phyloP scores from a whole-genome alignment of 2,888 invertebrate genomes.

The Lucinisca nassula region DNA sequence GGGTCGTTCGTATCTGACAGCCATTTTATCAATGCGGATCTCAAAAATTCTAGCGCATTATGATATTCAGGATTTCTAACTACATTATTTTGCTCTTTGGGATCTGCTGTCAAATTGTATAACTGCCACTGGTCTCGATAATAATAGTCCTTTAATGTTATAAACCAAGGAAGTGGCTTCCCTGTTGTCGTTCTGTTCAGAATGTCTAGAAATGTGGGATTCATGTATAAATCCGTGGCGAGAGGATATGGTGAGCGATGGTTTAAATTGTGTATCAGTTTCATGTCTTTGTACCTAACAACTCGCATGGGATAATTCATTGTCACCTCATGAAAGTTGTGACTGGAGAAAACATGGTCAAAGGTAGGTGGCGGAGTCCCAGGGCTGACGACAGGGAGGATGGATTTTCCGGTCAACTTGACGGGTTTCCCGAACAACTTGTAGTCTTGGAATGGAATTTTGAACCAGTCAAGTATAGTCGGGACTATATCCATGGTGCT shows the following conservation, averaged over 20 bases:
- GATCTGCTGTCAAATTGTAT: constrained; percentile 93
- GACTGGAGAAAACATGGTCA: constrained; percentile 92
- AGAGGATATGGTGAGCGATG: constrained; percentile 95
- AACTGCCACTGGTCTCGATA: constrained; percentile 96
- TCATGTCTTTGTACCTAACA: constrained; percentile 92
- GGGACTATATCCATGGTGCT: constrained; percentile 95
- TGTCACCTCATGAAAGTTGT: constrained; percentile 96
- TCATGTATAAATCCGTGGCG: constrained; percentile 96
- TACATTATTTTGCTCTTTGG: constrained; percentile 93
- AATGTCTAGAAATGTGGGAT: constrained; percentile 96
- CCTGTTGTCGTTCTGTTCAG: constrained; percentile 91
- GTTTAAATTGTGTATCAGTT: constrained; percentile 97
- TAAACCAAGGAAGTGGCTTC: constrained; percentile 93
- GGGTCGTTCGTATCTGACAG: constrained; percentile 94
- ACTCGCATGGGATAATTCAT: constrained; percentile 98
- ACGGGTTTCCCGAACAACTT: constrained; percentile 76
- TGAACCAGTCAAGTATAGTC: constrained; percentile 95
- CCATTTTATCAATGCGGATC: constrained; percentile 91
- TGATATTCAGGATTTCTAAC: constrained; percentile 88
- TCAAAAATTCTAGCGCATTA: constrained; percentile 89
- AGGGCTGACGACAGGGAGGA: constrained; percentile 91
- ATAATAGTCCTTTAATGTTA: constrained; percentile 93
- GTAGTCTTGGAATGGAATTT: constrained; percentile 88
- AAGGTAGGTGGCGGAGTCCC: constrained; percentile 85
- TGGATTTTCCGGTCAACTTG: constrained; percentile 91